A percentile compares a stretch with the other conserved stretches of the same genome.
These are phyloP conservation scores for Sardina pilchardus DNA, from an alignment of 2,113 vertebrate genomes.

Conservation along the genomic window DNA sequence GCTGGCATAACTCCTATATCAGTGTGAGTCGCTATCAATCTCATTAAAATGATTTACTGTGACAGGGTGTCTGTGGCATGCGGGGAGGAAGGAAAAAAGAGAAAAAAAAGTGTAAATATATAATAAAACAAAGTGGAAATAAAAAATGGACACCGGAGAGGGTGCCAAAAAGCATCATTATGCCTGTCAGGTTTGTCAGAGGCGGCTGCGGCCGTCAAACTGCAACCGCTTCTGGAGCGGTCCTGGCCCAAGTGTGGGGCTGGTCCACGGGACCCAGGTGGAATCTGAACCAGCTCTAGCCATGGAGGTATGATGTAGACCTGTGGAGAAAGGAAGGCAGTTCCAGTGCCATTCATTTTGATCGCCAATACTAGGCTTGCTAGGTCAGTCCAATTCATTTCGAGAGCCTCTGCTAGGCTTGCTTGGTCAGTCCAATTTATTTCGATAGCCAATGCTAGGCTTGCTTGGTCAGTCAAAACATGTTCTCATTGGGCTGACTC, in stretches of 20 bases:
- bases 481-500: too few relatives aligned
- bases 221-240: not conserved
- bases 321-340: not conserved
- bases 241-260: not conserved
- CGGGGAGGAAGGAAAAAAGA: not conserved
- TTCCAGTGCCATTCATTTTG: too few relatives aligned
- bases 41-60: constrained; percentile 33
- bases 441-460: too few relatives aligned
- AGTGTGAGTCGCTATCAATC: constrained; percentile 17
- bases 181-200: constrained; percentile 12
- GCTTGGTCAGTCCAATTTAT: too few relatives aligned
- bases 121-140: not conserved
- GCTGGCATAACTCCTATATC: not conserved
- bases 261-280: not conserved
- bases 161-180: constrained; percentile 42
- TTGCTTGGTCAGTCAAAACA: too few relatives aligned
- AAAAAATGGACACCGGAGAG: not conserved
- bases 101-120: not conserved
- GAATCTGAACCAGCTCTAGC: not conserved
- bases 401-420: too few relatives aligned
- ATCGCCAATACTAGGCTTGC: too few relatives aligned
- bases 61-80: constrained; percentile 7
- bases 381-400: too few relatives aligned
- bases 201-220: not conserved
- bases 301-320: too few relatives aligned